Base-by-base conservation (phyloP, 1,140 invertebrate species). In the Xylocopa sonorina region DNA sequence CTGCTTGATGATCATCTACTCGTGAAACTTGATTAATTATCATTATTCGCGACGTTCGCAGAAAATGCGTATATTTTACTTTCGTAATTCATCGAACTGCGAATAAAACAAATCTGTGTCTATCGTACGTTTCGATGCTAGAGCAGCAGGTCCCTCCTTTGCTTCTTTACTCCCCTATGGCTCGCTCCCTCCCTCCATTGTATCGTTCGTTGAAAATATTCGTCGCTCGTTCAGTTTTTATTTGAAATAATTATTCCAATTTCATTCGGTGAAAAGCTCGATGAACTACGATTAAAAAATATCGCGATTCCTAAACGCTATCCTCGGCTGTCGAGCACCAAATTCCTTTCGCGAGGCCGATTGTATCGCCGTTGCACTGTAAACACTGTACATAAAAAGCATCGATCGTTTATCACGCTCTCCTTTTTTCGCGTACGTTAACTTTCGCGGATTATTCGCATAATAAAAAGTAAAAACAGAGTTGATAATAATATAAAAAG, bases 351-450 rank as follows among this genome's bases (percentile, higher is more conserved):
- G 34, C 55, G 32, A 63, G 71, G 77, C 78, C 63, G 69, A 84
- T 29, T 84, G 64, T 63, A 80, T 75, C 83, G 78, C 68, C 55
- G 62, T 57, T 60, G 81, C 50, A 78, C 58, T 85, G 83, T 85
- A 85, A 84, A 85, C 83, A 84, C 82, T 85, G 83, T 85, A 85
- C 75, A 85, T 84, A 85, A 68, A 50, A 72, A 41, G 57, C 81
- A 80, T 78, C 63, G 67, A 58, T 81, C 64, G 67, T 64, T 58
- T 68, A 73, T 67, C 68, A 81, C 60, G 43, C 24, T 34, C 29
- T 68, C 64, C 29, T 68, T 43, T n/a, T 79, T 63, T 78, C 63
- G 78, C 81, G 82, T 85, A 85, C 84, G 82, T 84, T 80, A 84
- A 84, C 16, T 69, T 62, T 69, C 81, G 81, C 67, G 63, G 73